Evolutionary conservation across 2,113 vertebrate species (phyloP), one percentile per base, ranked within the genome.

Genomic region (Acanthochromis polyacanthus): DNA sequence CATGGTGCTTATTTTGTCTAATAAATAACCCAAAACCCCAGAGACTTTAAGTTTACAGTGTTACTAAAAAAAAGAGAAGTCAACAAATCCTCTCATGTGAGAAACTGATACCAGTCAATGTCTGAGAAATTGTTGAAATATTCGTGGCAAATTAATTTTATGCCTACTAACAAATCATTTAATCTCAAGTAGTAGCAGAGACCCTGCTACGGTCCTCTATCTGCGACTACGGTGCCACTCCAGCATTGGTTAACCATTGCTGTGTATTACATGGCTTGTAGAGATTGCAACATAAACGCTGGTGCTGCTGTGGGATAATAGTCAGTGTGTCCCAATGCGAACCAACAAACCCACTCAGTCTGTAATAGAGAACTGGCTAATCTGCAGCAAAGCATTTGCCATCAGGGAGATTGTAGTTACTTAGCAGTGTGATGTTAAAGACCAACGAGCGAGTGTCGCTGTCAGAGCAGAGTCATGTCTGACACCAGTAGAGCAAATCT

Each of bases 391-490:
- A 86, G 80, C 60, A 3, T 72, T 85, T 82, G 80, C 81, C 87
- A 79, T 89, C 82, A 74, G 87, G 80, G 84, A 82, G 83, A 85
- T 87, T 74, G 78, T 76, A 75, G 50, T 88, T 82, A 86, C 78
- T 89, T 86, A 84, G 58, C 57, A 17, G 71, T 68, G 68, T 78
- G 83, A 79, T 77, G 85, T 81, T 82, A 77, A 85, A 86, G 87
- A 85, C 77, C 67, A 83, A 12, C 12, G n/a, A 86, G 86, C 59
- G 69, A 85, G 81, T 50, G 78, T 71, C 69, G 65, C 84, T 92
- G 88, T 92, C 89, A 81, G 81, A 85, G 38, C 74, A n/a, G 71
- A 84, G 75, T 87, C 78, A 88, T 88, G 88, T 89, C 92, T 85
- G 82, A 90, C 84, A 82, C 90, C 64, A 59, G 63, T 52, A 61